Conservation (phyloP, 2,888 invertebrate genomes). For the Calliopum simillimum region DNA sequence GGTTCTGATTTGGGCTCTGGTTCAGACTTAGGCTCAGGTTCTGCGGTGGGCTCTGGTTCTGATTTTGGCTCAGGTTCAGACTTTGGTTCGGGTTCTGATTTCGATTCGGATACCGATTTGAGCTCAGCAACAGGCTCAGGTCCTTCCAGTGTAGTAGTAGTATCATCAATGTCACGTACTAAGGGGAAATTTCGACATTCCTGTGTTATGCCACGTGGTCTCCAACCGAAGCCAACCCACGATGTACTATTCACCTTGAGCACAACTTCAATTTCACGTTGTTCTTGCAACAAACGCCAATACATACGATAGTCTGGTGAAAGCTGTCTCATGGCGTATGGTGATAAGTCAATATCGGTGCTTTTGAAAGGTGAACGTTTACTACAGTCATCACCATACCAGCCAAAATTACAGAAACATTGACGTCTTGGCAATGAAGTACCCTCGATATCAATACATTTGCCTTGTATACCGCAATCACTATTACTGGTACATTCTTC, state of each 20-base stretch:
- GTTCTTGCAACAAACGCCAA: slow-evolving; percentile 86
- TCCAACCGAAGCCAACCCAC: slow-evolving; percentile 92
- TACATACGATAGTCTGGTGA: slow-evolving; percentile 82
- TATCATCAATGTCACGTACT: slow-evolving; percentile 68
- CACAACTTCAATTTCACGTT: slow-evolving; percentile 88
- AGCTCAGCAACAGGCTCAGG: slow-evolving; percentile 49
- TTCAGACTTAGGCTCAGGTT: slow-evolving; percentile 66
- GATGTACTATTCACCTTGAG: slow-evolving; percentile 89
- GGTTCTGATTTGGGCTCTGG: slow-evolving; percentile 68
- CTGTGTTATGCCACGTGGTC: slow-evolving; percentile 80
- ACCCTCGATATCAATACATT: slow-evolving; percentile 84
- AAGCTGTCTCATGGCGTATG: slow-evolving; percentile 78
- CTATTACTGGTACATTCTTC: slow-evolving; percentile 88
- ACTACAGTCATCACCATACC: slow-evolving; percentile 86
- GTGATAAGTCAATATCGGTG: slow-evolving; percentile 77
- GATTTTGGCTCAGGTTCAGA: slow-evolving; percentile 65
- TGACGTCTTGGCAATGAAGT: slow-evolving; percentile 84
- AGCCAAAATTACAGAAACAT: slow-evolving; percentile 92
- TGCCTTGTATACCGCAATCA: slow-evolving; percentile 89
- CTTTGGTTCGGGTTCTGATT: slow-evolving; percentile 65
- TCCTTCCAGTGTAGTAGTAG: slow-evolving; percentile 58
- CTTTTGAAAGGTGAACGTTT: slow-evolving; percentile 83
- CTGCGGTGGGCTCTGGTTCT: slow-evolving; percentile 66
- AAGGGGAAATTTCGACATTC: slow-evolving; percentile 85
- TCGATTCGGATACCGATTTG: slow-evolving; percentile 53